Evolutionary conservation across 2,113 vertebrate genomes (phyloP), one percentile per base, ranked within the genome.

Genomic region (Serinus canaria): DNA sequence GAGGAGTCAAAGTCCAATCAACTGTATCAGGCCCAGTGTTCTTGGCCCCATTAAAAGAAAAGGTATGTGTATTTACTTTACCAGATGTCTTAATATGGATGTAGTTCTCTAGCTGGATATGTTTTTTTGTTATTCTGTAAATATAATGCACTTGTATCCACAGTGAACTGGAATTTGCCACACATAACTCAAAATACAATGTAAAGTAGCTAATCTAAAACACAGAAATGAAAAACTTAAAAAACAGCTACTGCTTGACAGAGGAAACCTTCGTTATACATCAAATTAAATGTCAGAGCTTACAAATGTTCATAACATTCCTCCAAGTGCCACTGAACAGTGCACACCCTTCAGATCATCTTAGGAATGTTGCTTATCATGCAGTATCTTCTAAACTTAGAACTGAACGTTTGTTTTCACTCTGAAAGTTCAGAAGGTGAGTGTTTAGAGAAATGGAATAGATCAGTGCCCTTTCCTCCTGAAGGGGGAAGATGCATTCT

Each of bases 1-100:
- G 90, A 98, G 99, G 91, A 99, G 98, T 97, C 99, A 99, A 95
- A 99, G 99, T 96, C 99, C 99, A 9, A 99, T 99, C 96, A 99
- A 99, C 97, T 99, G 99, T 93, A 99, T 99, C 97, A 98, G 98
- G 94, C 99, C 99, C 94, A 99, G 99, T 97, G 99, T 98, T 90
- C 98, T 99, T 55, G 99, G 99, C 63, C 99, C 99, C 37, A 97
- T 99, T 47, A 99, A 99, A 98, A 98, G 99, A 82, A 99, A 99
- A 99, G 99, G 99, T 99, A 95, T n/a, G 91, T 91, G 24, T 58
- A 15, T 82, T 44, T 68, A 52, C 30, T 13, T 84, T 58, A 24
- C 49, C 33, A 46, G 52, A 6, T 91, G 19, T 67, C 77, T 80
- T 41, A 74, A 47, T 39, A 18, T 33, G 14, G 13, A 21, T 73